phyloP scores from a whole-genome alignment of 1,140 invertebrate species.

The Rhyzopertha dominica region DNA sequence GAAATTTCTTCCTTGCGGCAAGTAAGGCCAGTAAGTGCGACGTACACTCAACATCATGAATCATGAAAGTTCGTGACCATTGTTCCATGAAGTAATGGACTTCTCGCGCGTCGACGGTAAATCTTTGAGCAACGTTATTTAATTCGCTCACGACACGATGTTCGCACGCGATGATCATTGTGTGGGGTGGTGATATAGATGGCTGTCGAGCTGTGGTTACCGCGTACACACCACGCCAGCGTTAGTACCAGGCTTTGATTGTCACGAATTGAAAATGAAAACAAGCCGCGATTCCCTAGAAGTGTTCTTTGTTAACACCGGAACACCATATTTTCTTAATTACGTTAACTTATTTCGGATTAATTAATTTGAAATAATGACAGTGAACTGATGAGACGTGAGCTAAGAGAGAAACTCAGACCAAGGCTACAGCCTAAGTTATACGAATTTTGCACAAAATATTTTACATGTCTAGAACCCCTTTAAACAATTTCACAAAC shows the following conservation, averaged over 20 bases:
- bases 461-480: too few relatives aligned
- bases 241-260: constrained; percentile 8
- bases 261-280: not conserved
- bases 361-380: too few relatives aligned
- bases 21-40: not conserved
- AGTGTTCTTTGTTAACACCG: too few relatives aligned
- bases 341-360: too few relatives aligned
- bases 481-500: too few relatives aligned
- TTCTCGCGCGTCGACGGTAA: constrained; percentile 31
- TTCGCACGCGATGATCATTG: constrained; percentile 32
- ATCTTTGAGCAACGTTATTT: constrained; percentile 34
- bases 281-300: constrained; percentile 4
- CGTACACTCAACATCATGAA: constrained; percentile 19
- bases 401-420: too few relatives aligned
- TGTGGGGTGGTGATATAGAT: constrained; percentile 13
- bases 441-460: too few relatives aligned
- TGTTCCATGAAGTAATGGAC: constrained; percentile 35
- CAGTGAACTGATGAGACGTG: too few relatives aligned
- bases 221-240: constrained; percentile 9
- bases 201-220: constrained; percentile 8
- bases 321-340: too few relatives aligned
- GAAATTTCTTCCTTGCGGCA: too few relatives aligned
- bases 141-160: constrained; percentile 32
- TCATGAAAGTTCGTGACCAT: constrained; percentile 32
- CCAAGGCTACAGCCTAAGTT: too few relatives aligned